These are phyloP conservation scores for Microcebus tavaratra DNA, from an alignment of 2,113 vertebrate species.

Conservation along the genomic window DNA sequence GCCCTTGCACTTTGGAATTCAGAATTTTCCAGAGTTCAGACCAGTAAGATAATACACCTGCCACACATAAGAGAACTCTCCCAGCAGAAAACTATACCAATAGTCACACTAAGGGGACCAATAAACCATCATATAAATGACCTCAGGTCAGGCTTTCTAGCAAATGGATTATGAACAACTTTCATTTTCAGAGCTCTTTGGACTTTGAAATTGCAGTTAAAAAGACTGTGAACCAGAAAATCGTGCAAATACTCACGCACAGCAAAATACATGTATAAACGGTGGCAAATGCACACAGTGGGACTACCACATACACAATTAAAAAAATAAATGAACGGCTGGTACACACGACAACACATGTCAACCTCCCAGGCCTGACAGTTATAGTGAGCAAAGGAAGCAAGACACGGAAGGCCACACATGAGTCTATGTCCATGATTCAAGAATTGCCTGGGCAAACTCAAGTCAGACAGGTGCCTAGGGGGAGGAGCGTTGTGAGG, in stretches of 20 bases:
- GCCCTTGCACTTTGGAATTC: not conserved
- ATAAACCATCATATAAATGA: rapidly evolving
- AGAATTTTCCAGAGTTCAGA: not conserved
- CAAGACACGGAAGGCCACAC: too few species aligned
- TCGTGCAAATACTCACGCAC: not conserved
- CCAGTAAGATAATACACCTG: not conserved
- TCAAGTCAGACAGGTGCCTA: not conserved
- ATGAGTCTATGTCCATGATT: not conserved
- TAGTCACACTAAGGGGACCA: rapidly evolving
- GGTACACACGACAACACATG: rapidly evolving
- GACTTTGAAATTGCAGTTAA: not conserved
- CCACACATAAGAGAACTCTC: rapidly evolving
- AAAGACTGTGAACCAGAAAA: not conserved
- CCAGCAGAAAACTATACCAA: rapidly evolving
- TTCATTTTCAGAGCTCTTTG: not conserved
- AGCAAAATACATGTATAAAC: rapidly evolving
- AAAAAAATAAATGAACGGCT: rapidly evolving
- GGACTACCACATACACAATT: rapidly evolving
- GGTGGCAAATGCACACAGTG: rapidly evolving
- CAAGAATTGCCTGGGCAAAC: not conserved
- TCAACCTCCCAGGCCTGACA: rapidly evolving
- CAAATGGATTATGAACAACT: rapidly evolving
- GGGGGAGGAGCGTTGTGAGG: rapidly evolving
- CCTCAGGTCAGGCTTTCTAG: rapidly evolving
- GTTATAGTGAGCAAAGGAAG: rapidly evolving